These are phyloP conservation scores for Mesocricetus auratus DNA, from an alignment of 2,113 vertebrate species.

Conservation along the genomic window DNA sequence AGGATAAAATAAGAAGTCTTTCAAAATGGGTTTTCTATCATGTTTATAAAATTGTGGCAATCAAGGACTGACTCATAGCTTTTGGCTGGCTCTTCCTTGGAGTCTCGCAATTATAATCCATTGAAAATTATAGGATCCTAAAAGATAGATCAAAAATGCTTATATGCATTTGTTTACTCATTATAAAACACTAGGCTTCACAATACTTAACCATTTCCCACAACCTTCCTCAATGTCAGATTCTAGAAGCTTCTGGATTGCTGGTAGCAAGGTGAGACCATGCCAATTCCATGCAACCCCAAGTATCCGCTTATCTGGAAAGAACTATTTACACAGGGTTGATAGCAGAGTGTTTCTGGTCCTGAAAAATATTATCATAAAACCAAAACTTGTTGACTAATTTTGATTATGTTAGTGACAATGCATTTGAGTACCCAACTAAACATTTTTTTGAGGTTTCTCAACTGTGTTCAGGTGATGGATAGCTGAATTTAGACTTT, in stretches of 20 bases:
- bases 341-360: conserved; percentile 46
- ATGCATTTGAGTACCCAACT: background rate
- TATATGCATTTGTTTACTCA: conserved; percentile 1
- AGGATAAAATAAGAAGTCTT: conserved; percentile 18
- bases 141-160: conserved; percentile 38
- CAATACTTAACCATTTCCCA: conserved; percentile 42
- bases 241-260: conserved; percentile 45
- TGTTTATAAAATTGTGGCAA: conserved; percentile 47
- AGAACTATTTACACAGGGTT: conserved; percentile 37
- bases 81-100: conserved; percentile 18
- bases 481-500: conserved; percentile 12
- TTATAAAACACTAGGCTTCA: conserved; percentile 27
- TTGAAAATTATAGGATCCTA: conserved; percentile 20
- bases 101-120: conserved; percentile 41
- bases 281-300: background rate
- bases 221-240: conserved; percentile 53
- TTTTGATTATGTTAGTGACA: conserved; percentile 37
- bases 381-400: conserved; percentile 19
- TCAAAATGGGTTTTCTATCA: conserved; percentile 26
- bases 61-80: conserved; percentile 11
- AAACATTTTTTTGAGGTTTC: conserved; percentile 10
- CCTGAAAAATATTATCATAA: conserved; percentile 56
- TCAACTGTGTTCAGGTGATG: background rate
- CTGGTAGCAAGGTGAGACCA: conserved; percentile 18
- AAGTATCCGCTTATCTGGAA: conserved; percentile 44